These are phyloP conservation scores for Eutrigla gurnardus DNA, from an alignment of 2,797 vertebrate species.

Conservation along the genomic window DNA sequence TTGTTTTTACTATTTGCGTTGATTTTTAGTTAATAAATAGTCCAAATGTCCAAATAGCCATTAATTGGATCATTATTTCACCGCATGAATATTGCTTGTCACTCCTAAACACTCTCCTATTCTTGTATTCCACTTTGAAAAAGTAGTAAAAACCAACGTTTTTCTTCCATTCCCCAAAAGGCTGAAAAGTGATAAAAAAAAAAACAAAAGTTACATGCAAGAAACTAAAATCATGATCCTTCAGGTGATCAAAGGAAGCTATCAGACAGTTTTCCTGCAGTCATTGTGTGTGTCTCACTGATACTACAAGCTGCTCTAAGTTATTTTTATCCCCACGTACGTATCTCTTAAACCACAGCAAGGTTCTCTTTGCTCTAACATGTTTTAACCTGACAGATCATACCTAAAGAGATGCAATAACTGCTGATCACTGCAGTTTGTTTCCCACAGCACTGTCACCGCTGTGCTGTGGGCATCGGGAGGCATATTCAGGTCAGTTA, in stretches of 20 bases:
- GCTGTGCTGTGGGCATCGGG: constrained; percentile 44
- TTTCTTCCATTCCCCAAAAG: constrained; percentile 28
- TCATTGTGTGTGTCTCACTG: constrained; percentile 17
- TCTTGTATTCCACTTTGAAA: constrained; percentile 30
- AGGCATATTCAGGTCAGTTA: constrained; percentile 67
- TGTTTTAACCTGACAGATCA: constrained; percentile 58
- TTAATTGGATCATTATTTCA: neutral
- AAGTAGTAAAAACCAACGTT: constrained; percentile 7
- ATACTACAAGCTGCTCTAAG: constrained; percentile 35
- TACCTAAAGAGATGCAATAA: constrained; percentile 50
- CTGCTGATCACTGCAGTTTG: constrained; percentile 62
- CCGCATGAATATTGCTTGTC: constrained; percentile 7
- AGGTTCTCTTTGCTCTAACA: constrained; percentile 36
- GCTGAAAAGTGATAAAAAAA: constrained; percentile 3
- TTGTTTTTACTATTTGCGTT: neutral
- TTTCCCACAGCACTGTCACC: constrained; percentile 48
- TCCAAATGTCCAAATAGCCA: neutral
- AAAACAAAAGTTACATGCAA: constrained; percentile 26
- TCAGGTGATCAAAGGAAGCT: constrained; percentile 57
- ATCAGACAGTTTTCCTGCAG: constrained; percentile 29
- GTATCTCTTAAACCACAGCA: constrained; percentile 37
- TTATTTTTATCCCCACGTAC: constrained; percentile 56
- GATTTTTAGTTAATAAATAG: neutral
- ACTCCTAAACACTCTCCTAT: constrained; percentile 25
- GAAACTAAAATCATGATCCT: constrained; percentile 20